Conservation (phyloP, 2,113 vertebrate genomes). For the Hystrix brachyura region DNA sequence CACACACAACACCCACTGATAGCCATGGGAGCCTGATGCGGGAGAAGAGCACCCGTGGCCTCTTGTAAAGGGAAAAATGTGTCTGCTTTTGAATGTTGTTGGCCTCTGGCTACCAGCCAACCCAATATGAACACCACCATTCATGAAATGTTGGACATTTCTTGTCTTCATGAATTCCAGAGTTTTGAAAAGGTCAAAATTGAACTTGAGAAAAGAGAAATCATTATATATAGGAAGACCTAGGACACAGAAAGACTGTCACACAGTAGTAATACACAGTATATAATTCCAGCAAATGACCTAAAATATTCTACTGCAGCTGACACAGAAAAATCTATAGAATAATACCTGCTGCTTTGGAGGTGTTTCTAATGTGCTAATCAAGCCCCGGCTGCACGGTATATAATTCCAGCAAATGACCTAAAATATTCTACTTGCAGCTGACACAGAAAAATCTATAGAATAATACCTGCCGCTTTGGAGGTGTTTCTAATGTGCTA, state of each 20-base stretch:
- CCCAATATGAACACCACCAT: conserved; percentile 53
- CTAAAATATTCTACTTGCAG: neutral
- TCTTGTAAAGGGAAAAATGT: conserved; percentile 57
- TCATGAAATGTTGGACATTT: conserved; percentile 68
- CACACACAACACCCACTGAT: conserved; percentile 78
- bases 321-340: neutral
- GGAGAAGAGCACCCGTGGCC: conserved; percentile 45
- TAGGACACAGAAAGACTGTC: conserved; percentile 29
- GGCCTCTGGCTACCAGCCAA: conserved; percentile 68
- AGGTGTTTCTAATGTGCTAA: neutral
- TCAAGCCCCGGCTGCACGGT: neutral
- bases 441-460: neutral
- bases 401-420: conserved; percentile 23
- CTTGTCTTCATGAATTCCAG: conserved; percentile 74
- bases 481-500: neutral
- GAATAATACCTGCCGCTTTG: neutral
- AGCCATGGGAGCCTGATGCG: conserved; percentile 38
- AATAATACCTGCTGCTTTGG: neutral
- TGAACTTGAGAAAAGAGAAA: conserved; percentile 76
- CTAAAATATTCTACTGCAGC: neutral
- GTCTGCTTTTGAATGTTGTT: conserved; percentile 45
- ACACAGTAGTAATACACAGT: neutral
- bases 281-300: conserved; percentile 23
- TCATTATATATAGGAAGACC: conserved; percentile 56
- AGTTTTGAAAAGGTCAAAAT: conserved; percentile 80